A percentile compares a stretch with the other conserved stretches of the same genome.
phyloP scores from a whole-genome alignment of 2,888 invertebrate genomes.

The Masnerella sp. region DNA sequence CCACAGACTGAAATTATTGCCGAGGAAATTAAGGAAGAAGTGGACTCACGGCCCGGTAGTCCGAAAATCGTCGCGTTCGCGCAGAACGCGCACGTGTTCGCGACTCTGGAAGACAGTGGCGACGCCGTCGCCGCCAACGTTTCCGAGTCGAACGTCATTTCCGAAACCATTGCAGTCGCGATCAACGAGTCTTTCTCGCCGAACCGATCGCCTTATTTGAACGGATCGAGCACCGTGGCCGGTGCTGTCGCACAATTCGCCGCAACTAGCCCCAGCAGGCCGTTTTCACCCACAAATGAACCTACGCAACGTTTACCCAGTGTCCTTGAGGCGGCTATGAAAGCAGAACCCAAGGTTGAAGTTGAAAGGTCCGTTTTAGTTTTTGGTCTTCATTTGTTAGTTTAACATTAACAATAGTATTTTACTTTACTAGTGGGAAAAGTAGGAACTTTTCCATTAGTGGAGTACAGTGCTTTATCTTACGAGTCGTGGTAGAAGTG shows the following conservation, averaged over 20 bases:
- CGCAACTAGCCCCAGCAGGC: conserved; percentile 70
- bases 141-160: conserved; percentile 43
- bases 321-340: too few relatives aligned
- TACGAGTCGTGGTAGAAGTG: too few relatives aligned
- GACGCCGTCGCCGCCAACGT: conserved; percentile 15
- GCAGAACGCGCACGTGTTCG: conserved; percentile 66
- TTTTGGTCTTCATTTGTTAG: too few relatives aligned
- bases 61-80: conserved; percentile 72
- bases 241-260: conserved; percentile 72
- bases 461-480: too few relatives aligned
- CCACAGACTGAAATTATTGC: conserved; percentile 70
- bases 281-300: too few relatives aligned
- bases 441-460: too few relatives aligned
- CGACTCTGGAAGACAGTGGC: conserved; percentile 69
- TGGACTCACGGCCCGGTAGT: conserved; percentile 67
- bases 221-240: conserved; percentile 60
- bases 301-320: too few relatives aligned
- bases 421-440: too few relatives aligned
- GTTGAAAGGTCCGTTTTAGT: too few relatives aligned
- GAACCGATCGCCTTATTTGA: conserved; percentile 66
- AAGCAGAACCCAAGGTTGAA: too few relatives aligned
- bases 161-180: conserved; percentile 32
- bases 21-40: conserved; percentile 71
- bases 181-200: conserved; percentile 69
- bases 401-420: too few relatives aligned